Percentiles rank a stretch among this genome's conserved stretches.
These are phyloP conservation scores for Apeltes quadracus DNA, from an alignment of 2,113 vertebrate species.

Conservation along the genomic window DNA sequence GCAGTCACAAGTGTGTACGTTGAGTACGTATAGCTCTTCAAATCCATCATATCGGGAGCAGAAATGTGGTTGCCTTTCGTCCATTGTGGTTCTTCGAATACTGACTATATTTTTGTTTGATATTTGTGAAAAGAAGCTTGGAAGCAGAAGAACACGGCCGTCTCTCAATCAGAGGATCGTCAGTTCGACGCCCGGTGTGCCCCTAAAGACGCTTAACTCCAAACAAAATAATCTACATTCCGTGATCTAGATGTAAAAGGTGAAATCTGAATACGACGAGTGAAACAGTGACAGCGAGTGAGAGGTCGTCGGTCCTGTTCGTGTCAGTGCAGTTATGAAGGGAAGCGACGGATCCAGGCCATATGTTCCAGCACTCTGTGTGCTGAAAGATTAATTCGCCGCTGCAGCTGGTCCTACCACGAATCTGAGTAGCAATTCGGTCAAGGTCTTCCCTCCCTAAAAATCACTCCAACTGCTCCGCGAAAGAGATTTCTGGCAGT, in stretches of 20 bases:
- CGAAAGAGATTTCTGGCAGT: slow-evolving; percentile 19
- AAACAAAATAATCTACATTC: not conserved
- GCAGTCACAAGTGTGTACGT: too few species aligned
- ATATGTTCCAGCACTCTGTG: not conserved
- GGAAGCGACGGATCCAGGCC: not conserved
- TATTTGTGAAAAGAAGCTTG: too few species aligned
- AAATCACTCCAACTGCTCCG: slow-evolving; percentile 34
- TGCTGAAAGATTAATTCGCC: slow-evolving; percentile 34
- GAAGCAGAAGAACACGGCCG: too few species aligned
- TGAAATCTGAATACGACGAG: not conserved
- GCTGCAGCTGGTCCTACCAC: slow-evolving; percentile 19
- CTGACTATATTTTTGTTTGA: too few species aligned
- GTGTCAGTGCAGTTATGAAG: not conserved
- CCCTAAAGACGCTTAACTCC: too few species aligned
- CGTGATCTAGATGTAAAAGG: not conserved
- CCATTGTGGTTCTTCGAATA: too few species aligned
- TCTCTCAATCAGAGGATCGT: too few species aligned
- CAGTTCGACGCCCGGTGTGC: too few species aligned
- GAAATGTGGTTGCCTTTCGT: too few species aligned
- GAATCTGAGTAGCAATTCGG: slow-evolving; percentile 43
- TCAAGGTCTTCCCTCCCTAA: slow-evolving; percentile 35
- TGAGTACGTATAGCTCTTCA: too few species aligned
- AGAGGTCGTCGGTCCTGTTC: not conserved
- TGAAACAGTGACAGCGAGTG: not conserved
- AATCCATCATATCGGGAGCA: too few species aligned